Evolutionary conservation across 2,888 invertebrate species (phyloP).

Genomic region (Shargacucullia verbasci): DNA sequence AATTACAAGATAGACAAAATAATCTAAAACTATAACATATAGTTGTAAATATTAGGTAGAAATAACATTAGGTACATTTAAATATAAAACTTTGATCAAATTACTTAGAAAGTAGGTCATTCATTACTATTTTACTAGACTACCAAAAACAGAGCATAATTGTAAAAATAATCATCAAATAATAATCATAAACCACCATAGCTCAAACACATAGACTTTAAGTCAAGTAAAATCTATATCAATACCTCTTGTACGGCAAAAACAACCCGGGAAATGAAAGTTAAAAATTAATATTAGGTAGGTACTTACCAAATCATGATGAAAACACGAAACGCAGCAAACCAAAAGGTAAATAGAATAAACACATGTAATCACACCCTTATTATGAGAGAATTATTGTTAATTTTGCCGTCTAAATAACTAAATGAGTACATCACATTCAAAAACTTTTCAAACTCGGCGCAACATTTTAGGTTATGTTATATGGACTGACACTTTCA

Average conservation of each 20-base stretch:
- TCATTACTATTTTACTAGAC: neutral
- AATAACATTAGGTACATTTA: no score
- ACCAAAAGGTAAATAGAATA: neutral
- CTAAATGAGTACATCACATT: neutral
- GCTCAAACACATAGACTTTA: neutral
- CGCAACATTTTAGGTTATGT: constrained; percentile 52
- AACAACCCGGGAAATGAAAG: neutral
- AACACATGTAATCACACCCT: neutral
- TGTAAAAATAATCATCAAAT: neutral
- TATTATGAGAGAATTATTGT: neutral
- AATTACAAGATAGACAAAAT: no score
- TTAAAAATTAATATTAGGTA: neutral
- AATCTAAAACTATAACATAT: no score
- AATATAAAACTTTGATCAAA: neutral
- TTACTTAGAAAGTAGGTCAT: constrained; percentile 39
- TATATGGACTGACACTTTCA: constrained; percentile 20
- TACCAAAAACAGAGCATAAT: neutral
- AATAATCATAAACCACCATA: neutral
- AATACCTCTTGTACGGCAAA: neutral
- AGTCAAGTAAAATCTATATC: neutral
- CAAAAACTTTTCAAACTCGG: constrained; percentile 36
- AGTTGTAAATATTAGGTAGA: no score
- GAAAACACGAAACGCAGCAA: constrained; percentile 3
- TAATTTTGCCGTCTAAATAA: neutral
- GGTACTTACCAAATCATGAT: constrained; percentile 40